These are phyloP conservation scores for Brachymystax lenok DNA, from an alignment of 2,797 vertebrate species.

Conservation along the genomic window DNA sequence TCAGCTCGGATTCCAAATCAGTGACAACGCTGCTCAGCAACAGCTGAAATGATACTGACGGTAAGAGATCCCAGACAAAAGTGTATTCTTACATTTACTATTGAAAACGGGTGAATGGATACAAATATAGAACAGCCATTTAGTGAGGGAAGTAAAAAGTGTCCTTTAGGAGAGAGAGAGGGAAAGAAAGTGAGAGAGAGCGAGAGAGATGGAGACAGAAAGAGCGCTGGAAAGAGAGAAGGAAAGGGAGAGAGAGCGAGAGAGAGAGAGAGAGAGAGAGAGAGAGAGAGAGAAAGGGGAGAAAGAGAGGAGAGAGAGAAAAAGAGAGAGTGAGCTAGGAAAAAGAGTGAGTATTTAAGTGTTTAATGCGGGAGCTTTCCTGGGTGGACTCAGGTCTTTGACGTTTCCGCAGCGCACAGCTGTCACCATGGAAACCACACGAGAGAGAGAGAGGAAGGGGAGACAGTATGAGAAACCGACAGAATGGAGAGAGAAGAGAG, in stretches of 20 bases:
- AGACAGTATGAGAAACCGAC: conserved; percentile 57
- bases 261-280: too few relatives aligned
- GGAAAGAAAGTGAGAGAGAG: not conserved
- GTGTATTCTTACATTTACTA: conserved; percentile 30
- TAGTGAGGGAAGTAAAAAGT: conserved; percentile 20
- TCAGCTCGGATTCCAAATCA: conserved; percentile 55
- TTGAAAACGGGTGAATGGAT: conserved; percentile 22
- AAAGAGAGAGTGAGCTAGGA: too few relatives aligned
- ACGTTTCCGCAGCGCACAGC: conserved; percentile 76
- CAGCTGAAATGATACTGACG: conserved; percentile 35
- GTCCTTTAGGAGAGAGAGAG: conserved; percentile 6
- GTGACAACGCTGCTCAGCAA: conserved; percentile 44
- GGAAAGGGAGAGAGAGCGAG: too few relatives aligned
- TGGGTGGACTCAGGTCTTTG: conserved; percentile 68
- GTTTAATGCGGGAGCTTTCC: conserved; percentile 70
- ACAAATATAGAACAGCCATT: conserved; percentile 23
- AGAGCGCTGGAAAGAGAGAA: too few relatives aligned
- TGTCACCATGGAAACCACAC: conserved; percentile 81
- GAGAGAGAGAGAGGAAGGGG: conserved; percentile 34
- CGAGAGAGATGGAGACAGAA: too few relatives aligned
- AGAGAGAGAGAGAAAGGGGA: too few relatives aligned
- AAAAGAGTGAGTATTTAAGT: conserved; percentile 41
- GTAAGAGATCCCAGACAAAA: conserved; percentile 24
- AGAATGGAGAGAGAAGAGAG: conserved; percentile 14
- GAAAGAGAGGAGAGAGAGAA: too few relatives aligned